A percentile compares a stretch with the other conserved stretches of the same genome.
phyloP scores from a whole-genome alignment of 2,113 vertebrate species.

The Mystacornis crossleyi region DNA sequence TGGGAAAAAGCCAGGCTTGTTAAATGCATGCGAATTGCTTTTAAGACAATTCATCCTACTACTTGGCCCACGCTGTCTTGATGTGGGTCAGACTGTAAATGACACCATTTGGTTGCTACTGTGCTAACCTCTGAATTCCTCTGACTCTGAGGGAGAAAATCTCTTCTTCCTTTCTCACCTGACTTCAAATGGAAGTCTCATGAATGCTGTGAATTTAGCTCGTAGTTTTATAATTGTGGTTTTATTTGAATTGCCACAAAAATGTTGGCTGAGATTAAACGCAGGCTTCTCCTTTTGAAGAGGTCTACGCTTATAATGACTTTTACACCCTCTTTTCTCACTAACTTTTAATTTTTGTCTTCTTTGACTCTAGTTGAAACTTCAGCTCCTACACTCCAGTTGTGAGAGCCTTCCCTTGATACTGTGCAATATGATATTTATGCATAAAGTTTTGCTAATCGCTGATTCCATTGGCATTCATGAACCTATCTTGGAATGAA shows the following conservation, averaged over 20 bases:
- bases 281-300: conserved; percentile 39
- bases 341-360: conserved; percentile 26
- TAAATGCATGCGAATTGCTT: not conserved
- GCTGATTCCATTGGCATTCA: conserved; percentile 31
- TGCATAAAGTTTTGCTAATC: conserved; percentile 43
- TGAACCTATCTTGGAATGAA: conserved; percentile 1
- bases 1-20: not conserved
- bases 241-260: conserved; percentile 50
- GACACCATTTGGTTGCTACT: not conserved
- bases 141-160: not conserved
- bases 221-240: conserved; percentile 28
- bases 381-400: not conserved
- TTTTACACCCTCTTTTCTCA: conserved; percentile 54
- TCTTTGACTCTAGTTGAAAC: not conserved
- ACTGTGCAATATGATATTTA: conserved; percentile 4
- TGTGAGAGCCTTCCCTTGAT: conserved; percentile 7
- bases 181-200: conserved; percentile 33
- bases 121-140: not conserved
- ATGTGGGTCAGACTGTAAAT: conserved; percentile 29
- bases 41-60: not conserved
- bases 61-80: not conserved
- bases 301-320: not conserved
- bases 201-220: not conserved
- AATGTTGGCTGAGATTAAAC: conserved; percentile 49
- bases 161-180: conserved; percentile 27